Conservation (phyloP, 2,797 vertebrate species). For the Danionella dracula region DNA sequence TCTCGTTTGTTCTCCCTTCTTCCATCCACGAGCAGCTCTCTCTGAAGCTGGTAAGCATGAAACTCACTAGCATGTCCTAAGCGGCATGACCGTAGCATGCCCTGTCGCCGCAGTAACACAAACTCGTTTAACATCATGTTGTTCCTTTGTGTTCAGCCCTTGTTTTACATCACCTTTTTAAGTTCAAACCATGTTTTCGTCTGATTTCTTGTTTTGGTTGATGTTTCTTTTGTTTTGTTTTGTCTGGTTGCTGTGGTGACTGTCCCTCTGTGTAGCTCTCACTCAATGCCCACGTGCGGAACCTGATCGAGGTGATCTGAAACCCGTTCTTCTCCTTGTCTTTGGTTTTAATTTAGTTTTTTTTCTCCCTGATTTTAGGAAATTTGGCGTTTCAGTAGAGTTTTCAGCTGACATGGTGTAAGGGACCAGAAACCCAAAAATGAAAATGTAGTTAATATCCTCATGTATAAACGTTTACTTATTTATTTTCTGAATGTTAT, state of each 20-base stretch:
- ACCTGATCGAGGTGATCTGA: conserved; percentile 82
- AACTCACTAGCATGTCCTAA: conserved; percentile 54
- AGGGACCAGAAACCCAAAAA: no score
- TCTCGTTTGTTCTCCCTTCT: conserved; percentile 62
- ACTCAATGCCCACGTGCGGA: conserved; percentile 80
- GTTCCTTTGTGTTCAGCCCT: conserved; percentile 22
- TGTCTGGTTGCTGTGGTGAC: conserved; percentile 46
- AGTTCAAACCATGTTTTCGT: conserved; percentile 50
- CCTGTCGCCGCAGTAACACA: conserved; percentile 62
- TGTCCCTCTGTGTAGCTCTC: conserved; percentile 75
- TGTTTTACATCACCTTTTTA: conserved; percentile 14
- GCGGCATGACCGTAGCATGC: conserved; percentile 67
- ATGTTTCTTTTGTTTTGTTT: conserved; percentile 43
- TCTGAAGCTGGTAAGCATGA: conserved; percentile 85
- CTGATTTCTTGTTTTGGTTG: conserved; percentile 50
- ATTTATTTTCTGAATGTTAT: no score
- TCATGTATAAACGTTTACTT: no score
- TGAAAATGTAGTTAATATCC: no score
- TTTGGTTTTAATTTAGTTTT: background rate
- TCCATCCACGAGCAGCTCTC: conserved; percentile 72
- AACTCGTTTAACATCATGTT: conserved; percentile 41
- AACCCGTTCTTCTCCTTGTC: conserved; percentile 50
- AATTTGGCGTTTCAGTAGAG: background rate
- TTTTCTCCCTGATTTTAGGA: conserved; percentile 18
- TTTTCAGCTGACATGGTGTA: background rate